Percentiles rank a stretch among this genome's conserved stretches.
Conservation (phyloP, 2,797 vertebrate genomes). For the Fratercula arctica region DNA sequence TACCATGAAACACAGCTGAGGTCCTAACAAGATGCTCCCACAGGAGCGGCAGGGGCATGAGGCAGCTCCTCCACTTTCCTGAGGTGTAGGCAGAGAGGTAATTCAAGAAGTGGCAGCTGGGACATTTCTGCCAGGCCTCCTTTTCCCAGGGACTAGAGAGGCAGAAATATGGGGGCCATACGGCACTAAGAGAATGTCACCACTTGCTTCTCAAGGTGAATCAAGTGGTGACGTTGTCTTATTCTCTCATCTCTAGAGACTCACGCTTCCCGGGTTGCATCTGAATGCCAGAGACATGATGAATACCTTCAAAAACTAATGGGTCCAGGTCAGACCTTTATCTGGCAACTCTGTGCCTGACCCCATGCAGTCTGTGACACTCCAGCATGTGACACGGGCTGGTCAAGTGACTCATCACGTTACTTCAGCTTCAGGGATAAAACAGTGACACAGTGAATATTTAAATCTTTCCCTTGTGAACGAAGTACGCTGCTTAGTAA, state of each 20-base stretch:
- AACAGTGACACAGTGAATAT: constrained; percentile 46
- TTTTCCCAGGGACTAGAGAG: neutral
- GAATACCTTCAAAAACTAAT: neutral
- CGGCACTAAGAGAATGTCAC: rapidly evolving
- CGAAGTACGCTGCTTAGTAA: neutral
- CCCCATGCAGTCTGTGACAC: neutral
- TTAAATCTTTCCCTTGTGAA: constrained; percentile 61
- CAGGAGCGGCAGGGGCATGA: neutral
- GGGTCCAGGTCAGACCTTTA: neutral
- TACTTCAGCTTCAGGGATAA: constrained; percentile 27
- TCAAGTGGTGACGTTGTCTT: rapidly evolving
- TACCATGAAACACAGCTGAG: neutral
- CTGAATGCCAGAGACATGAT: neutral
- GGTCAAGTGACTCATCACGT: constrained; percentile 36
- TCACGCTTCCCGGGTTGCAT: rapidly evolving
- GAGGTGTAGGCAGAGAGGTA: neutral
- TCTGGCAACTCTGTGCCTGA: neutral
- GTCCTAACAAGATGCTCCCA: neutral
- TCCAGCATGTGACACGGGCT: neutral
- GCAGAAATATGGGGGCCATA: rapidly evolving
- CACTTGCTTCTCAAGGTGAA: neutral
- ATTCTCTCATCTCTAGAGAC: neutral
- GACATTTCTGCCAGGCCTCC: neutral
- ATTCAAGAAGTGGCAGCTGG: neutral
- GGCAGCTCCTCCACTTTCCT: neutral